Percentiles rank a stretch among this genome's conserved stretches.
Evolutionary conservation across 1,140 invertebrate genomes (phyloP).

Genomic region (Euura lappo): DNA sequence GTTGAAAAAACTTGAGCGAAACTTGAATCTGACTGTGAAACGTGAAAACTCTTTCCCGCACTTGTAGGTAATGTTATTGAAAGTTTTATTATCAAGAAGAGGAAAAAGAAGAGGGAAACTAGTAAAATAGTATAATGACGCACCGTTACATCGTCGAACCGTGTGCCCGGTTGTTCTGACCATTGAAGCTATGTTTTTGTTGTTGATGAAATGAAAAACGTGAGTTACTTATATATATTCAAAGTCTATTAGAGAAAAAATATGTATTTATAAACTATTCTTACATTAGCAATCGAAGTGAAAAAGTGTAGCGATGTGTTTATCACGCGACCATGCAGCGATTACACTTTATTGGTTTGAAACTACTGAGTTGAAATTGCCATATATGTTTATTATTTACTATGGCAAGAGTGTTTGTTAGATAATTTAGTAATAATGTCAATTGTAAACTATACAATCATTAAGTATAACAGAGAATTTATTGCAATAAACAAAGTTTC

Average conservation of each 20-base stretch:
- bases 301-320: neutral
- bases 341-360: neutral
- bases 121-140: neutral
- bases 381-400: neutral
- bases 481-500: constrained; percentile 7
- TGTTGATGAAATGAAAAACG: neutral
- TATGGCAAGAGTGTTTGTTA: constrained; percentile 1
- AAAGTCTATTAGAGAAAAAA: neutral
- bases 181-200: neutral
- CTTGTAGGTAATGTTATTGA: constrained; percentile 1
- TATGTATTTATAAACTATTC: neutral
- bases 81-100: neutral
- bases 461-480: constrained; percentile 3
- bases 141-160: too few species aligned
- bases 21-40: neutral
- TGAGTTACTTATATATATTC: neutral
- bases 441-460: constrained; percentile 7
- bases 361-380: neutral
- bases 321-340: too few species aligned
- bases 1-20: neutral
- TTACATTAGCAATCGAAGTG: neutral
- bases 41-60: neutral
- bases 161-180: neutral
- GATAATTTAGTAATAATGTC: constrained; percentile 4
- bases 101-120: too few species aligned